phyloP scores from a whole-genome alignment of 2,797 vertebrate genomes.

The Acestrorhynchus altus region DNA sequence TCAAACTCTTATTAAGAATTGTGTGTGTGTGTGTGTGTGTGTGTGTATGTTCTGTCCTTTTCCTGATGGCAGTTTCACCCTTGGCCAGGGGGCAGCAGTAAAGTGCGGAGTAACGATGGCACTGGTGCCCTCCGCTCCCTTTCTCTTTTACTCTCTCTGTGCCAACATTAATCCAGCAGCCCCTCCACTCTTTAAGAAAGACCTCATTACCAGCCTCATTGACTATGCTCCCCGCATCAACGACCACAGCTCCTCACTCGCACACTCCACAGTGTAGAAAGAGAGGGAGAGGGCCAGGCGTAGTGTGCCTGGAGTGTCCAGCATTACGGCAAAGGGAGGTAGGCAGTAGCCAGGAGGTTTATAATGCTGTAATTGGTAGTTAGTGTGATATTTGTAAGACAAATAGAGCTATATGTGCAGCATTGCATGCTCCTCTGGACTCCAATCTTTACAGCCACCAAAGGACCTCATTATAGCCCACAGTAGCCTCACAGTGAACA shows the following conservation, averaged over 20 bases:
- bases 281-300: slow-evolving; percentile 74
- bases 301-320: slow-evolving; percentile 80
- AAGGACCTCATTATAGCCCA: slow-evolving; percentile 91
- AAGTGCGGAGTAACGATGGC: slow-evolving; percentile 63
- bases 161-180: slow-evolving; percentile 84
- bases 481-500: slow-evolving; percentile 79
- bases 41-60: slow-evolving; percentile 17
- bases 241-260: slow-evolving; percentile 80
- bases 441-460: slow-evolving; percentile 90
- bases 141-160: slow-evolving; percentile 79
- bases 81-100: slow-evolving; percentile 47
- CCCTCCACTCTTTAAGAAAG: slow-evolving; percentile 87
- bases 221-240: slow-evolving; percentile 88
- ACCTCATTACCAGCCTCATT: slow-evolving; percentile 91
- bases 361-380: slow-evolving; percentile 93
- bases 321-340: slow-evolving; percentile 82
- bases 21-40: neutral
- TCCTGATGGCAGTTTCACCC: slow-evolving; percentile 38
- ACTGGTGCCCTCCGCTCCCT: slow-evolving; percentile 64
- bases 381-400: slow-evolving; percentile 95
- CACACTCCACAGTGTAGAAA: slow-evolving; percentile 42
- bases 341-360: slow-evolving; percentile 90
- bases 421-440: slow-evolving; percentile 84
- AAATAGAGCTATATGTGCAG: slow-evolving; percentile 90
- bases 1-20: too few relatives aligned